These are phyloP conservation scores for Brachystomella parvula DNA, from an alignment of 1,140 invertebrate species.

Conservation along the genomic window DNA sequence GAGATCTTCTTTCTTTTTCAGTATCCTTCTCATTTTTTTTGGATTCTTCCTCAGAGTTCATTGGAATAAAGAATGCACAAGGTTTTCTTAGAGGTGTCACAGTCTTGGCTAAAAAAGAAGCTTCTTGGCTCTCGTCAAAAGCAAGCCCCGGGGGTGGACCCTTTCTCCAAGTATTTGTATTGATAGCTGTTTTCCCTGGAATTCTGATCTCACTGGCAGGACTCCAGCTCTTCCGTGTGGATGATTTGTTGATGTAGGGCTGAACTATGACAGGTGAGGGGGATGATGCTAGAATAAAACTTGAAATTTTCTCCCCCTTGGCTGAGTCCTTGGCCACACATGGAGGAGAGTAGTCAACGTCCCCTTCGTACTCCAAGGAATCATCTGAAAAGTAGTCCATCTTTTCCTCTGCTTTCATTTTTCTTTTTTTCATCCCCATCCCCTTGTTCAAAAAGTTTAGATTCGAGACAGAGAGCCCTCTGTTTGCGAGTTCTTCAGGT, in stretches of 20 bases:
- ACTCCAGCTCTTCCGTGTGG: slow-evolving; percentile 5
- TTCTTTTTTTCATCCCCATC: background rate
- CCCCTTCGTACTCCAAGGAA: slow-evolving; percentile 28
- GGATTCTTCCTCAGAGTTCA: slow-evolving; percentile 6
- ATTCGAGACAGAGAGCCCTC: slow-evolving; percentile 22
- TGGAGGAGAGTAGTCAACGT: background rate
- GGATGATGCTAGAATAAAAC: background rate
- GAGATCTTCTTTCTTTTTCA: background rate
- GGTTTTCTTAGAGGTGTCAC: slow-evolving; percentile 23
- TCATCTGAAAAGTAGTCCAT: slow-evolving; percentile 37
- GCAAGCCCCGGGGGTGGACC: background rate
- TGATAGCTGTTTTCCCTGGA: background rate
- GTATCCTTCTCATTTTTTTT: background rate
- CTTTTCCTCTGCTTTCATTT: background rate
- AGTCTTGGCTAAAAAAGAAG: background rate
- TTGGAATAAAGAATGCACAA: slow-evolving; percentile 32
- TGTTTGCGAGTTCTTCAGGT: slow-evolving; percentile 29
- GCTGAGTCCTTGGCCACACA: background rate
- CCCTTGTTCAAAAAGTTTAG: background rate
- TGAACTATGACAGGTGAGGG: background rate
- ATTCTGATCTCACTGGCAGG: background rate
- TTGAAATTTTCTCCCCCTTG: background rate
- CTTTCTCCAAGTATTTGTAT: slow-evolving; percentile 1
- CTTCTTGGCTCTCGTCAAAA: background rate
- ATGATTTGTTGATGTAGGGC: slow-evolving; percentile 5